phyloP scores from a whole-genome alignment of 2,888 invertebrate genomes.

The Drosophila setosimentum region DNA sequence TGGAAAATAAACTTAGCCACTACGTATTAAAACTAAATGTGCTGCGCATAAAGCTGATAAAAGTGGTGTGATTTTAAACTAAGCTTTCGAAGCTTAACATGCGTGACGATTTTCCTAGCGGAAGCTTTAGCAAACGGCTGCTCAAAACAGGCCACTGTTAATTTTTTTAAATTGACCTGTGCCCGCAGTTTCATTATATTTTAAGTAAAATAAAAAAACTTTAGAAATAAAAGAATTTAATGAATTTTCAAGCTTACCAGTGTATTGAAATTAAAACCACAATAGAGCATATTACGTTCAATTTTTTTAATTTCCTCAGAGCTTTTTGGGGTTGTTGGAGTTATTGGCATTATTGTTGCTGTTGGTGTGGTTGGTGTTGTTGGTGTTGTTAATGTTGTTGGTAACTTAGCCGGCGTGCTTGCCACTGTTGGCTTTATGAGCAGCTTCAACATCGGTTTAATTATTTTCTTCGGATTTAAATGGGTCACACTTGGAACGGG shows the following conservation, averaged over 20 bases:
- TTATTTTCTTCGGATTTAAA: conserved; percentile 37
- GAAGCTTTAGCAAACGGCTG: conserved; percentile 4
- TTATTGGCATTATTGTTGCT: not conserved
- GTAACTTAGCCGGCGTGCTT: conserved; percentile 49
- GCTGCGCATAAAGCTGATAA: conserved; percentile 11
- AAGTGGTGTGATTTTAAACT: conserved; percentile 9
- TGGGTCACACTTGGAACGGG: conserved; percentile 14
- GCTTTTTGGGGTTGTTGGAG: conserved; percentile 16
- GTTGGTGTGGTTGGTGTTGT: conserved; percentile 7
- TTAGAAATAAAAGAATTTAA: not conserved
- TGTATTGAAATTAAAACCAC: conserved; percentile 70
- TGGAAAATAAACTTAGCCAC: not conserved
- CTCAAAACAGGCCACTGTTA: not conserved
- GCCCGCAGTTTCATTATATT: conserved; percentile 22
- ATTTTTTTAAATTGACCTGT: conserved; percentile 11
- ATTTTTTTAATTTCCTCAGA: conserved; percentile 22
- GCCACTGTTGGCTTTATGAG: conserved; percentile 66
- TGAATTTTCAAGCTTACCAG: conserved; percentile 74
- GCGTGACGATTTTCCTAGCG: not conserved
- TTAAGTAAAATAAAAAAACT: not conserved
- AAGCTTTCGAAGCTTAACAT: conserved; percentile 8
- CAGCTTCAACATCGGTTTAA: conserved; percentile 37
- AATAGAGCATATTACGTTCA: conserved; percentile 26
- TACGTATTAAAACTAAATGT: not conserved
- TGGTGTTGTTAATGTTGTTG: conserved; percentile 27